These are phyloP conservation scores for Philereme vetulata DNA, from an alignment of 2,888 invertebrate species.

Conservation along the genomic window DNA sequence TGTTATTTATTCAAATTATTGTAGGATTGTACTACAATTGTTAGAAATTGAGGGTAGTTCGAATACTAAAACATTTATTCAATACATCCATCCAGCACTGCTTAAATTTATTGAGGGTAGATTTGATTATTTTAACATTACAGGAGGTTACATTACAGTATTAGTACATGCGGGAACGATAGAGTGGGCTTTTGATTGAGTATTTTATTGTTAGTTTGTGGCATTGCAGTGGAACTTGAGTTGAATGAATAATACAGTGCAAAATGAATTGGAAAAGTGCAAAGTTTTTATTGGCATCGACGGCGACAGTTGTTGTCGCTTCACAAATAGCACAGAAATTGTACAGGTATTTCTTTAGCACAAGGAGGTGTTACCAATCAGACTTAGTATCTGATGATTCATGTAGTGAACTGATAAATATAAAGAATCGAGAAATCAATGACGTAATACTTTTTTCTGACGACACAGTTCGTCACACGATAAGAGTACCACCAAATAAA, in stretches of 20 bases:
- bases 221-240: constrained; percentile 25
- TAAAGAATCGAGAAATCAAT: constrained; percentile 74
- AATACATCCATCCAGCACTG: too few relatives aligned
- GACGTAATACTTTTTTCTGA: constrained; percentile 79
- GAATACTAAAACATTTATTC: too few relatives aligned
- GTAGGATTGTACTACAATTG: too few relatives aligned
- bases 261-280: constrained; percentile 77
- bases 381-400: constrained; percentile 54
- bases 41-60: too few relatives aligned
- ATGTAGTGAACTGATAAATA: constrained; percentile 59
- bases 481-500: constrained; percentile 66
- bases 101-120: constrained; percentile 1
- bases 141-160: neutral
- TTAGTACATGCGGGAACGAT: constrained; percentile 56
- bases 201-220: constrained; percentile 45
- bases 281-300: constrained; percentile 69
- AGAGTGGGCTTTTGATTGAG: constrained; percentile 64
- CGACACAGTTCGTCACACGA: constrained; percentile 65
- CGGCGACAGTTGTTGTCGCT: constrained; percentile 70
- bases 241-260: constrained; percentile 40
- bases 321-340: constrained; percentile 71
- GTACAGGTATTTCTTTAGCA: constrained; percentile 63
- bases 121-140: too few relatives aligned
- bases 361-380: constrained; percentile 45
- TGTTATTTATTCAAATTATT: too few relatives aligned